phyloP scores from a whole-genome alignment of 2,888 invertebrate genomes.

The Lottia scabra region DNA sequence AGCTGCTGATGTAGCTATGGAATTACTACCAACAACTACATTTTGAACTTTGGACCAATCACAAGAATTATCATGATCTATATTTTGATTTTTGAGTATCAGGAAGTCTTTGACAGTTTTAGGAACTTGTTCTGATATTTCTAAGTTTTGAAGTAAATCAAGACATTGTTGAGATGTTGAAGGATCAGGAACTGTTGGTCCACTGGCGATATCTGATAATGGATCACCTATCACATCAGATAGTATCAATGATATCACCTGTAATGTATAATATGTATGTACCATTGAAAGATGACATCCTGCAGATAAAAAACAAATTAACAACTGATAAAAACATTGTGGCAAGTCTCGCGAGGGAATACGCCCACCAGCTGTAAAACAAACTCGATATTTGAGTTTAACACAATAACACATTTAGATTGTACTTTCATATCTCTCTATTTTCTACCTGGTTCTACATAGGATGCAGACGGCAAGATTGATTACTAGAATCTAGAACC shows the following conservation, averaged over 20 bases:
- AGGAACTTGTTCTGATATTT: conserved; percentile 72
- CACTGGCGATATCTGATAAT: conserved; percentile 91
- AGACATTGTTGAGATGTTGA: conserved; percentile 72
- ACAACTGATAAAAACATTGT: no score
- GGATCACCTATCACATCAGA: conserved; percentile 95
- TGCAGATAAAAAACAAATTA: no score
- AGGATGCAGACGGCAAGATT: no score
- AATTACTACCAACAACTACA: conserved; percentile 82
- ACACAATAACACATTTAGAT: no score
- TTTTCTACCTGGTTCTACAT: no score
- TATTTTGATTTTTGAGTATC: conserved; percentile 21
- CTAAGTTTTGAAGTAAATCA: conserved; percentile 79
- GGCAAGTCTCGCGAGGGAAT: no score
- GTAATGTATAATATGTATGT: conserved; percentile 20
- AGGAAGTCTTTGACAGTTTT: conserved; percentile 68
- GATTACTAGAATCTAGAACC: no score
- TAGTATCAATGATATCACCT: conserved; percentile 84
- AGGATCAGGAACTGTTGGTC: conserved; percentile 82
- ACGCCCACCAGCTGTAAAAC: no score
- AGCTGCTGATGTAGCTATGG: conserved; percentile 77
- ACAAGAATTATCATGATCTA: background rate
- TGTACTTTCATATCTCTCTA: no score
- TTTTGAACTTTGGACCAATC: conserved; percentile 72
- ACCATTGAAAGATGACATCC: no score
- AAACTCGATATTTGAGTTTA: no score